These are phyloP conservation scores for Osmoderma eremita DNA, from an alignment of 2,888 invertebrate genomes.

Conservation along the genomic window DNA sequence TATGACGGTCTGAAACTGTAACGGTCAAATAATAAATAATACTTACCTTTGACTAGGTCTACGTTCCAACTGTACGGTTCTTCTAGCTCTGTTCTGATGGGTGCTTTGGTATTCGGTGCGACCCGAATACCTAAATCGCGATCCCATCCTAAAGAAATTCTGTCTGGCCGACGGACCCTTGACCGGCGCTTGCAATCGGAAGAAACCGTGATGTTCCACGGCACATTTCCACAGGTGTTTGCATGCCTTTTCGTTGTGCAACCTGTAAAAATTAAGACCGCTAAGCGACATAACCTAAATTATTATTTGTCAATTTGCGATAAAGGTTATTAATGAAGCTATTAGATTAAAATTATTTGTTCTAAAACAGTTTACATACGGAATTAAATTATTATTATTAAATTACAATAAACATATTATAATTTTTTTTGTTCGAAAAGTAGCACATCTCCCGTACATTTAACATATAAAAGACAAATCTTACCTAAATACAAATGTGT, in stretches of 20 bases:
- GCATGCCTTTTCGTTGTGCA: conserved; percentile 97
- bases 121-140: conserved; percentile 87
- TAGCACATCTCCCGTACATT: too few relatives aligned
- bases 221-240: conserved; percentile 99
- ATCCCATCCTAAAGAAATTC: conserved; percentile 98
- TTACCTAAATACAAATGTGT: conserved; percentile 95
- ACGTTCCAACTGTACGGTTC: conserved; percentile 96
- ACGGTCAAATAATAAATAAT: too few relatives aligned
- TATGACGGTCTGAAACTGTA: too few relatives aligned
- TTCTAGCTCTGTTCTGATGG: conserved; percentile 86
- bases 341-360: too few relatives aligned
- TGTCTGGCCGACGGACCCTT: conserved; percentile 90
- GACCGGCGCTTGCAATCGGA: conserved; percentile 89
- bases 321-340: too few relatives aligned
- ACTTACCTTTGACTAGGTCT: conserved; percentile 87
- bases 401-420: too few relatives aligned
- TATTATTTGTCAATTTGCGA: too few relatives aligned
- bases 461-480: conserved; percentile 21
- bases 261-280: too few relatives aligned
- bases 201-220: conserved; percentile 99
- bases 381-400: too few relatives aligned
- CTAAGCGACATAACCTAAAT: too few relatives aligned
- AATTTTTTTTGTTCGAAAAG: too few relatives aligned
- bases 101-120: conserved; percentile 98
- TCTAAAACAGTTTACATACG: too few relatives aligned